A percentile compares a stretch with the other conserved stretches of the same genome.
Conservation (phyloP, 2,113 vertebrate species). For the Ceyx margarethae region DNA sequence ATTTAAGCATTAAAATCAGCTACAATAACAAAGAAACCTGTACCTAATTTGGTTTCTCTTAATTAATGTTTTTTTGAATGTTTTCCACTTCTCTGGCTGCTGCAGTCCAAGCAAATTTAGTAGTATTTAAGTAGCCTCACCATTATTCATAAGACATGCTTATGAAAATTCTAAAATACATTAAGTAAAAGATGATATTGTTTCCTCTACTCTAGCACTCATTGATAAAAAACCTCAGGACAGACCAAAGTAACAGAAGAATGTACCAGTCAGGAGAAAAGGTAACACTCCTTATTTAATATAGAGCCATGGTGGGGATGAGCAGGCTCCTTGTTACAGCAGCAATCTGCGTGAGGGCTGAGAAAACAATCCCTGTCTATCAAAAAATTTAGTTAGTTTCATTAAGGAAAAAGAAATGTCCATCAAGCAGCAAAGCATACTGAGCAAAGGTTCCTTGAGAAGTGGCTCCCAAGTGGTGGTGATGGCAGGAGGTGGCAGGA, state of each 20-base stretch:
- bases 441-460: not conserved
- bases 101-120: not conserved
- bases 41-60: not conserved
- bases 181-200: not conserved
- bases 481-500: not conserved
- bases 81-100: slow-evolving; percentile 32
- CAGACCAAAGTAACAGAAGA: not conserved
- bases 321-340: not conserved
- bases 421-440: not conserved
- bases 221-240: not conserved
- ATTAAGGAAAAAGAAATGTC: not conserved
- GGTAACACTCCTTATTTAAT: not conserved
- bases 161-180: not conserved
- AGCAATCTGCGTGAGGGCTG: not conserved
- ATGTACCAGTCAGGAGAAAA: not conserved
- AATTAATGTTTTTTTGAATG: slow-evolving; percentile 27
- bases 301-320: not conserved
- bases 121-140: not conserved
- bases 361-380: not conserved
- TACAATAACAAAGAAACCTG: not conserved
- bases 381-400: not conserved
- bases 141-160: not conserved
- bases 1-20: not conserved
- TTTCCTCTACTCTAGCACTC: not conserved
- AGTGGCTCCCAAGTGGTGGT: not conserved